These are phyloP conservation scores for Triplophysa rosa DNA, from an alignment of 2,113 vertebrate species.

Conservation along the genomic window DNA sequence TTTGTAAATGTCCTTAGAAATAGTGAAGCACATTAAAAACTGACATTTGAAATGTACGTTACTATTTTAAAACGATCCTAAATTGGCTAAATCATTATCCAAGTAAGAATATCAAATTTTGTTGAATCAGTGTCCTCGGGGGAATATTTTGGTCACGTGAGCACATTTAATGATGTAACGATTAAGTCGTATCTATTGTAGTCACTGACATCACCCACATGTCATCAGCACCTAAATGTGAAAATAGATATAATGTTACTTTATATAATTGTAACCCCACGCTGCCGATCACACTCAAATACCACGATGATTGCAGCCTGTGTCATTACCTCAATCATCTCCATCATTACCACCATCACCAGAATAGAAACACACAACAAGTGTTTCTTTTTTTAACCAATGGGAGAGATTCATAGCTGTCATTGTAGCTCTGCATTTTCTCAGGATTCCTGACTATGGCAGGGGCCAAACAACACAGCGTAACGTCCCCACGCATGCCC, in stretches of 20 bases:
- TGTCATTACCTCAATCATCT: slow-evolving; percentile 26
- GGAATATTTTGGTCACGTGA: background rate
- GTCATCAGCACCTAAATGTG: background rate
- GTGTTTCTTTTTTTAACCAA: background rate
- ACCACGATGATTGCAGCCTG: background rate
- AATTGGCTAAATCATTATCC: too few species aligned
- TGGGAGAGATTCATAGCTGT: slow-evolving; percentile 15
- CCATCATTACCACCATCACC: slow-evolving; percentile 21
- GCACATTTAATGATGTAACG: slow-evolving; percentile 9
- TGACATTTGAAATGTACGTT: too few species aligned
- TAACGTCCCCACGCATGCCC: background rate
- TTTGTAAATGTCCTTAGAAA: too few species aligned
- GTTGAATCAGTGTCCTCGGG: slow-evolving; percentile 4
- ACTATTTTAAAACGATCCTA: too few species aligned
- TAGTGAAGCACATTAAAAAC: too few species aligned
- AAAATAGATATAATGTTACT: slow-evolving; percentile 14
- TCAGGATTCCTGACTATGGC: background rate
- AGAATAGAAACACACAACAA: slow-evolving; percentile 26
- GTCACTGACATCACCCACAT: background rate
- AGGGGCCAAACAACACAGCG: background rate
- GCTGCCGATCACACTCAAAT: slow-evolving; percentile 24
- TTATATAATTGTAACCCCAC: background rate
- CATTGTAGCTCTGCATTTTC: background rate
- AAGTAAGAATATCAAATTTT: background rate
- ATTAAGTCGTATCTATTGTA: slow-evolving; percentile 13